Base-by-base conservation (phyloP, 2,888 invertebrate genomes). In the Pandemis corylana region DNA sequence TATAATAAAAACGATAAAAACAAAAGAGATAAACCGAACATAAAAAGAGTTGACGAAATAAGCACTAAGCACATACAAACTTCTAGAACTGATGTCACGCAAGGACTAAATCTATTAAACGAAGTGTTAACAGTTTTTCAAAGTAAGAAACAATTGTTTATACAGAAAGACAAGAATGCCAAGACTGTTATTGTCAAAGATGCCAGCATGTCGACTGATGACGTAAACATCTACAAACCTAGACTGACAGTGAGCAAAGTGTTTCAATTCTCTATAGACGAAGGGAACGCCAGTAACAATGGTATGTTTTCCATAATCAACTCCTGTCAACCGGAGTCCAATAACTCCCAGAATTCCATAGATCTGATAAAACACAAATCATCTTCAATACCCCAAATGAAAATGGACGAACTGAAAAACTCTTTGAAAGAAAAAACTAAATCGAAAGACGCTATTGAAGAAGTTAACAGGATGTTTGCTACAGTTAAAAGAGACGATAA, bases 381-480 rank as follows among this genome's bases (percentile, higher is more conserved):
- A 0, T 92, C 89, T 1, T 94, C 94, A 0, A 89, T 93, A 73
- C 93, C 94, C 0, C 93, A 90, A 84, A 93, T 93, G 92, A 93
- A 92, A 75, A 76, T 91, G n/a, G 93, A 94, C 51, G 91, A 93
- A 77, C 73, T 92, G 0, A 93, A 90, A 74, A 82, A 90, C 42
- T 86, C 86, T 2, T 76, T 91, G 2, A 93, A 88, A 83, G 89
- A 87, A 13, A 91, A 89, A 75, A 83, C 83, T 0, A 89, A 83
- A 80, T 88, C 91, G 0, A 70, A 90, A 87, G 91, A 93, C 59
- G 84, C 90, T 0, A 87, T 92, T 1, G 90, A 92, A 77, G 93
- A 94, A 83, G 92, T 93, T 0, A 92, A 93, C 36, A 86, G 93
- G 83, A 90, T 93, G 89, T 94, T 93, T 79, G 93, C 93, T 0